phyloP scores from a whole-genome alignment of 2,888 invertebrate species.

The Arctia plantaginis region DNA sequence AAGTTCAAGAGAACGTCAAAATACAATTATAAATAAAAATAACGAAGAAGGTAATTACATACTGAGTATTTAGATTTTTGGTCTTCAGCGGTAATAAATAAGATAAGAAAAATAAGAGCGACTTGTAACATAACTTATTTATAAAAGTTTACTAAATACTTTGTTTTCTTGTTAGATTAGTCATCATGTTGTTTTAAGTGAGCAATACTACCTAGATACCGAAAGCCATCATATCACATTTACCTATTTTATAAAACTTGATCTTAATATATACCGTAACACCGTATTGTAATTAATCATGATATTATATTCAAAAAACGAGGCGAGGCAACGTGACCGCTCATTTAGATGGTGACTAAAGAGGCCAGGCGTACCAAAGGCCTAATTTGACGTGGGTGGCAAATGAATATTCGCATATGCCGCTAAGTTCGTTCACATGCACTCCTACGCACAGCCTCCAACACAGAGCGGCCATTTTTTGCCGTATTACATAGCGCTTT shows the following conservation, averaged over 20 bases:
- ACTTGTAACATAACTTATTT: neutral
- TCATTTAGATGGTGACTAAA: constrained; percentile 25
- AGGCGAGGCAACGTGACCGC: constrained; percentile 25
- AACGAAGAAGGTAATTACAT: too few species aligned
- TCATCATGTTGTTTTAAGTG: neutral
- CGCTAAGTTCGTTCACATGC: constrained; percentile 61
- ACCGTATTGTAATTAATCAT: constrained; percentile 21
- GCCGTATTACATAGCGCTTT: neutral
- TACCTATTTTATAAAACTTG: neutral
- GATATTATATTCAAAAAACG: constrained; percentile 23
- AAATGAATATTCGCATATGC: constrained; percentile 37
- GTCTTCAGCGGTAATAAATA: neutral
- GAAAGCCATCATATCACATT: neutral
- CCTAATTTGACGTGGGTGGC: constrained; percentile 47
- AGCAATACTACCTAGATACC: neutral
- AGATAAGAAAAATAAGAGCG: neutral
- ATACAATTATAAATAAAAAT: neutral
- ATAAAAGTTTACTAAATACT: neutral
- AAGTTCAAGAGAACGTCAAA: neutral
- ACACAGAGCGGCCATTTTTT: neutral
- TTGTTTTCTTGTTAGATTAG: neutral
- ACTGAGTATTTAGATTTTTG: too few species aligned
- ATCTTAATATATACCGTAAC: constrained; percentile 6
- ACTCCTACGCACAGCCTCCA: constrained; percentile 47
- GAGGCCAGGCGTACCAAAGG: constrained; percentile 16